These are phyloP conservation scores for Hemithea aestivaria DNA, from an alignment of 2,888 invertebrate species.

Conservation along the genomic window DNA sequence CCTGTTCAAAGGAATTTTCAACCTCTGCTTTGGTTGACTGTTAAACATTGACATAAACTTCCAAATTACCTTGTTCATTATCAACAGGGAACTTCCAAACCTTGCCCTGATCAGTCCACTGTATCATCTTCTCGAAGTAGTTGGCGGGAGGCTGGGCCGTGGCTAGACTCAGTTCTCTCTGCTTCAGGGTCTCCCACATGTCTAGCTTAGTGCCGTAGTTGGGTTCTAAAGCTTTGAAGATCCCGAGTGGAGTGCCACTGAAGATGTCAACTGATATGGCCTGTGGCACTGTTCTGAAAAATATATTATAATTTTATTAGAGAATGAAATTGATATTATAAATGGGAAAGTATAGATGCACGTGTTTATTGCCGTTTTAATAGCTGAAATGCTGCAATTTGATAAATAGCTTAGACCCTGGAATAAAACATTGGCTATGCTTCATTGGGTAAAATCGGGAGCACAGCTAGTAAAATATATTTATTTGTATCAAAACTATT, in stretches of 20 bases:
- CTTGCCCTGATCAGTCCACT: constrained; percentile 96
- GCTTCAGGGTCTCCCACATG: constrained; percentile 84
- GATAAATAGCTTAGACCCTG: too few species aligned
- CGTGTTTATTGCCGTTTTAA: too few species aligned
- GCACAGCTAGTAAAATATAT: too few species aligned
- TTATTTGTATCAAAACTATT: too few species aligned
- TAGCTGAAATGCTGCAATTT: too few species aligned
- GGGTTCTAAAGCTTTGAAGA: constrained; percentile 73
- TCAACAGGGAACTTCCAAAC: constrained; percentile 98
- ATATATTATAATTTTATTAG: too few species aligned
- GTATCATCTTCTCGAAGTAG: constrained; percentile 94
- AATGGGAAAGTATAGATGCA: too few species aligned
- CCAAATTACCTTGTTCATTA: constrained; percentile 91
- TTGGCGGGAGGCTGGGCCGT: constrained; percentile 88
- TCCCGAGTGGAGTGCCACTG: constrained; percentile 80
- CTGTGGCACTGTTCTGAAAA: constrained; percentile 17
- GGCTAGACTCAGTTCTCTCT: constrained; percentile 83
- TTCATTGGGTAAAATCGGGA: too few species aligned
- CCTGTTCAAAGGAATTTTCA: too few species aligned
- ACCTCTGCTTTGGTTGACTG: too few species aligned
- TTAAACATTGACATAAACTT: background rate
- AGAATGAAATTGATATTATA: too few species aligned
- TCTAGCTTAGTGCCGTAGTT: constrained; percentile 69
- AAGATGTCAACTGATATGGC: constrained; percentile 80
- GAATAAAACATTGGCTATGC: too few species aligned